Evolutionary conservation across 2,113 vertebrate species (phyloP).

Genomic region (Scomber colias): DNA sequence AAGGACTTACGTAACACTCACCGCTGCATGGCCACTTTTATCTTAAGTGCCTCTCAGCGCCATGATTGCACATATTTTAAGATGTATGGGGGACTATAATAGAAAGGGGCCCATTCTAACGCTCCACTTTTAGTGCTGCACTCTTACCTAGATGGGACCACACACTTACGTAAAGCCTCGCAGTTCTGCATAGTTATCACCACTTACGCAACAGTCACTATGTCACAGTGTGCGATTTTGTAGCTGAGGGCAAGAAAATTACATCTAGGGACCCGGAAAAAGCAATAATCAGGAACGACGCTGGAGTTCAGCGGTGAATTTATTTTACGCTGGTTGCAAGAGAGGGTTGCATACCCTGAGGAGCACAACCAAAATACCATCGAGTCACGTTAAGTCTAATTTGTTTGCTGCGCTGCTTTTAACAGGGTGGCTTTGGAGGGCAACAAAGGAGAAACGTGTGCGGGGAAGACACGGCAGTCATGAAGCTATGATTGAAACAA

Average conservation of each 20-base stretch:
- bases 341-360: slow-evolving; percentile 22
- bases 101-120: not conserved
- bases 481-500: no score
- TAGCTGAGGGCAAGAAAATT: slow-evolving; percentile 12
- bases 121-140: not conserved
- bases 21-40: not conserved
- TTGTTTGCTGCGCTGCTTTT: not conserved
- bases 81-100: not conserved
- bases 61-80: rapidly evolving
- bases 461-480: not conserved
- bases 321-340: slow-evolving; percentile 1
- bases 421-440: not conserved
- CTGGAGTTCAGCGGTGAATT: slow-evolving; percentile 6
- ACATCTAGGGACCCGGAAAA: slow-evolving; percentile 10
- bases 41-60: not conserved
- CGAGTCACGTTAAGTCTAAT: slow-evolving; percentile 25
- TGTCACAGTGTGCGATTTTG: slow-evolving; percentile 14
- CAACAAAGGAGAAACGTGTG: rapidly evolving
- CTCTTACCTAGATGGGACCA: slow-evolving; percentile 6
- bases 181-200: slow-evolving; percentile 1
- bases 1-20: slow-evolving; percentile 10
- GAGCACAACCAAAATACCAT: slow-evolving; percentile 40
- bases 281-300: slow-evolving; percentile 12
- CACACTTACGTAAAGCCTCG: slow-evolving; percentile 5
- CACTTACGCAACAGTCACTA: slow-evolving; percentile 17